phyloP scores from a whole-genome alignment of 1,140 invertebrate species.

The Drosophila truncata region DNA sequence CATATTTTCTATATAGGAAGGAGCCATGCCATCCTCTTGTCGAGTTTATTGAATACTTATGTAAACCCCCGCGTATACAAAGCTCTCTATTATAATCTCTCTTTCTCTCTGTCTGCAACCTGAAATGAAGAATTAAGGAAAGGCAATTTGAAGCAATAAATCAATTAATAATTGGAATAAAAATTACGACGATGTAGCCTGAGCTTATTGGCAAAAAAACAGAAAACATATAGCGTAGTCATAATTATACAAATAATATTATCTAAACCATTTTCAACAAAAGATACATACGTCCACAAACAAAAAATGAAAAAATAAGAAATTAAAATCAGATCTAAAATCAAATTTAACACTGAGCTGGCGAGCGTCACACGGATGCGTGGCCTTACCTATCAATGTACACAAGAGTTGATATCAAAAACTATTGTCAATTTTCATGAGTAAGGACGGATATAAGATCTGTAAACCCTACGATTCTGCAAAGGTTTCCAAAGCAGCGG shows the following conservation, averaged over 20 bases:
- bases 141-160: slow-evolving; percentile 37
- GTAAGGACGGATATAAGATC: slow-evolving; percentile 27
- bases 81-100: slow-evolving; percentile 34
- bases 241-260: slow-evolving; percentile 24
- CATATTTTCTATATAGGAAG: slow-evolving; percentile 28
- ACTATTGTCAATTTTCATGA: slow-evolving; percentile 70
- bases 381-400: slow-evolving; percentile 42
- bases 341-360: slow-evolving; percentile 47
- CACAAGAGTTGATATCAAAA: slow-evolving; percentile 69
- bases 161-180: slow-evolving; percentile 33
- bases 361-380: slow-evolving; percentile 35
- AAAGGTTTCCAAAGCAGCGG: slow-evolving; percentile 22
- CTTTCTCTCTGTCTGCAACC: slow-evolving; percentile 7
- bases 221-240: slow-evolving; percentile 22
- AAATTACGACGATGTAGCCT: slow-evolving; percentile 40
- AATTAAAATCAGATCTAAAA: slow-evolving; percentile 4
- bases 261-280: slow-evolving; percentile 35
- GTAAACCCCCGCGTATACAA: slow-evolving; percentile 11
- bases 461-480: slow-evolving; percentile 26
- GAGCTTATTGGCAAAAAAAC: slow-evolving; percentile 40
- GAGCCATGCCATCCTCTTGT: slow-evolving; percentile 1
- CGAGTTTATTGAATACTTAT: slow-evolving; percentile 4
- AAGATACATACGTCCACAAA: slow-evolving; percentile 67
- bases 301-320: not conserved
- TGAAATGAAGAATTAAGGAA: not conserved